Evolutionary conservation across 2,113 vertebrate genomes (phyloP), one percentile per base, ranked within the genome.

Genomic region (Hyla sarda): DNA sequence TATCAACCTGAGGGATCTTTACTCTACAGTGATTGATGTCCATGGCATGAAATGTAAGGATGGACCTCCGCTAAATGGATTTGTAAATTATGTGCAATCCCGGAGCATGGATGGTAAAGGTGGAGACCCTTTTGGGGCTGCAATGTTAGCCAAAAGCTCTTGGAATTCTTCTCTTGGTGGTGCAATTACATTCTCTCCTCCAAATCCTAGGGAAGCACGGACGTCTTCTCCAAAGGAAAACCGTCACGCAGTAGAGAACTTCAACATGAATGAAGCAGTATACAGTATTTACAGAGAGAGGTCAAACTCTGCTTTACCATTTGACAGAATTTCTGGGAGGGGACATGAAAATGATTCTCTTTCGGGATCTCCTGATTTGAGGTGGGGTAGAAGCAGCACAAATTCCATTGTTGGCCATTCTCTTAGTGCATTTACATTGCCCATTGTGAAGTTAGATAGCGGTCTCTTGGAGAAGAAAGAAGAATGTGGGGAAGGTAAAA

Each of bases 1-100:
- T 82, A 99, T 99, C 90, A 98, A 99, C 89, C 91, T 99, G 82
- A 93, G 96, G 74, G 97, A 99, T 92, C 98, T 99, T 89, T 99
- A 99, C 90, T 99, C 98, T 86, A 99, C 98, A 0, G 98, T 99
- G 85, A 99, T 99, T 0, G 98, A 99, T 88, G 94, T 97, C 48
- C 98, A 99, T 92, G 97, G 95, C 83, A 91, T 97, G 21, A 94
- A 97, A 25, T 92, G 96, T 50, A 98, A 99, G 90, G 96, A 97
- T 30, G 88, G 91, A 48, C 87, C 92, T 0, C 97, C 98, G 0
- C 93, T 98, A 47, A 99, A 99, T 0, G 97, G 97, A 80, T 93
- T 98, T 89, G 94, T 98, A 86, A 96, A 94, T 90, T 96, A 97
- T 1, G 78, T 95, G 50, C 97, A 97, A 87, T 89, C 96, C 0